Evolutionary conservation across 2,797 vertebrate genomes (phyloP), one percentile per base, ranked within the genome.

Genomic region (Ctenosaura bakeri): DNA sequence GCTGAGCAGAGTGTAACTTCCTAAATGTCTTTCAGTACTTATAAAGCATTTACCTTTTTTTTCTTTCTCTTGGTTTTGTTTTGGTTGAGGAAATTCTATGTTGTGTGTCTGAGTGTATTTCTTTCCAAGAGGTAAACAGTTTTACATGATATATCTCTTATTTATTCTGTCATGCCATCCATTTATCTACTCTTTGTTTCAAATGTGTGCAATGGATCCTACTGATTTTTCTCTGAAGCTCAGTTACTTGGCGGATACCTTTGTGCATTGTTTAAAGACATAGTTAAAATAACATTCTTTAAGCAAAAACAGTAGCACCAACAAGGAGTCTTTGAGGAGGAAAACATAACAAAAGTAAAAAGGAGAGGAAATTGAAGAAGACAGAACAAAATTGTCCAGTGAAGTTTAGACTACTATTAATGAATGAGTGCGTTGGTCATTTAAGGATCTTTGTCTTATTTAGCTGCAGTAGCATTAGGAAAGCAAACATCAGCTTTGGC

Each of bases 111-210:
- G 12, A 26, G 79, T 82, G 32, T 92, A 66, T 8, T 92, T 84
- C 71, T 92, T 90, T 87, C 18, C 92, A 88, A 90, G 82, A 93
- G 77, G 56, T 20, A 92, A 93, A 88, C 85, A 22, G 84, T 78
- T 77, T 93, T 64, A 66, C 74, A 87, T 94, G 92, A 90, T 78
- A 88, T 79, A 64, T 80, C 91, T 84, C 5, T 92, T 93, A 92
- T 87, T 92, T 4, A 79, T 4, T 89, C 90, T 80, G 29, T 92
- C 78, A 90, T 38, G 64, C 8, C 77, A 66, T 92, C 2, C 20
- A 90, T 85, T 93, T 95, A 91, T 86, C 46, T 86, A 0, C 20
- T 84, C 88, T 12, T 88, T 52, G 38, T 90, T 84, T 76, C 52
- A 22, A 92, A 92, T 38, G 16, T 74, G 0, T 26, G 26, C 73